Evolutionary conservation across 2,797 vertebrate genomes (phyloP).

Genomic region (Gila robusta): DNA sequence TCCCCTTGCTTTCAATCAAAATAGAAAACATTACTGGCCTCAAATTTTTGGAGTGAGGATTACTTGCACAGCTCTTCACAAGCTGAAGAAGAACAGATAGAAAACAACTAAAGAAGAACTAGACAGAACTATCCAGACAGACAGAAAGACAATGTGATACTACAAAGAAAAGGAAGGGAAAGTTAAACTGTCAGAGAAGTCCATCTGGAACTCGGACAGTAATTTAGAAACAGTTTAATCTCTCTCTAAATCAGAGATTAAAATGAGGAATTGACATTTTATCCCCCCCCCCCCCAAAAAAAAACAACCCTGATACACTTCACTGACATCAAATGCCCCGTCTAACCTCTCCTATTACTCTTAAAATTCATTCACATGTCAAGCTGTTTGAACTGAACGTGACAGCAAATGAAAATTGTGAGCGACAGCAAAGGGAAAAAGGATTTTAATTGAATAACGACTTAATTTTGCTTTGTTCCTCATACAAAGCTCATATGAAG

Average conservation of each 20-base stretch:
- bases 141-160: constrained; percentile 37
- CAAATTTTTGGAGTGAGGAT: neutral
- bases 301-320: neutral
- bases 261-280: constrained; percentile 21
- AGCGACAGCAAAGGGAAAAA: neutral
- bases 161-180: constrained; percentile 13
- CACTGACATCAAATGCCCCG: neutral
- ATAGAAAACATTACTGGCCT: neutral
- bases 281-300: no score
- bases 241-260: constrained; percentile 10
- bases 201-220: neutral
- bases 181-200: constrained; percentile 4
- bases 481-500: neutral
- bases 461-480: neutral
- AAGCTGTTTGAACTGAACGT: neutral
- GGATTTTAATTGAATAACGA: neutral
- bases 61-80: neutral
- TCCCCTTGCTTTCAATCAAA: no score
- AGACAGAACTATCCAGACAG: constrained; percentile 4
- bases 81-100: no score
- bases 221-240: neutral
- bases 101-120: no score
- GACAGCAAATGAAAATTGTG: neutral
- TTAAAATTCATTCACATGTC: neutral
- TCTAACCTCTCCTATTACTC: neutral